Conservation (phyloP, 2,888 invertebrate genomes). For the Girardia tigrina region DNA sequence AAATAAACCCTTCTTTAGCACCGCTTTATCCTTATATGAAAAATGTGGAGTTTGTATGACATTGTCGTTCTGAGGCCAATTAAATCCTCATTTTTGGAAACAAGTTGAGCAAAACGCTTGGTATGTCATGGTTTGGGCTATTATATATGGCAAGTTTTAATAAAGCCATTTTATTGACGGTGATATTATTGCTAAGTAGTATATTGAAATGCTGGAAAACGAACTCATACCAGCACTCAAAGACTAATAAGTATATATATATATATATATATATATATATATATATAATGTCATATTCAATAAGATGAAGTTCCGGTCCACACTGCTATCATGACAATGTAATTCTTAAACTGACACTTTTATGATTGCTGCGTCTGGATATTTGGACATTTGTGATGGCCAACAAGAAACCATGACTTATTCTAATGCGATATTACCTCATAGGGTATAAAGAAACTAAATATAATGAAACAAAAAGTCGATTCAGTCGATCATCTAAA, state of each 20-base stretch:
- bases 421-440: conserved; percentile 1
- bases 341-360: conserved; percentile 28
- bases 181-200: conserved; percentile 4
- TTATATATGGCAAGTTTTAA: conserved; percentile 14
- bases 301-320: conserved; percentile 4
- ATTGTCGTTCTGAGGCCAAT: background rate
- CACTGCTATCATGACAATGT: conserved; percentile 18
- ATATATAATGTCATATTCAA: conserved; percentile 15
- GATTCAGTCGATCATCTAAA: conserved; percentile 17
- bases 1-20: conserved; percentile 24
- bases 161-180: conserved; percentile 9
- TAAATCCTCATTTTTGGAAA: conserved; percentile 24
- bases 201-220: conserved; percentile 15
- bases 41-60: conserved; percentile 26
- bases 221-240: conserved; percentile 24
- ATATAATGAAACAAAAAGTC: background rate
- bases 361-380: conserved; percentile 24
- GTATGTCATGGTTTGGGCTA: conserved; percentile 30
- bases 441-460: background rate
- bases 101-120: conserved; percentile 14
- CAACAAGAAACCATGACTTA: conserved; percentile 15
- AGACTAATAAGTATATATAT: conserved; percentile 7
- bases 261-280: too few species aligned
- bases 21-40: background rate
- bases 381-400: background rate